Evolutionary conservation across 2,113 vertebrate species (phyloP).

Genomic region (Poeciliopsis prolifica): DNA sequence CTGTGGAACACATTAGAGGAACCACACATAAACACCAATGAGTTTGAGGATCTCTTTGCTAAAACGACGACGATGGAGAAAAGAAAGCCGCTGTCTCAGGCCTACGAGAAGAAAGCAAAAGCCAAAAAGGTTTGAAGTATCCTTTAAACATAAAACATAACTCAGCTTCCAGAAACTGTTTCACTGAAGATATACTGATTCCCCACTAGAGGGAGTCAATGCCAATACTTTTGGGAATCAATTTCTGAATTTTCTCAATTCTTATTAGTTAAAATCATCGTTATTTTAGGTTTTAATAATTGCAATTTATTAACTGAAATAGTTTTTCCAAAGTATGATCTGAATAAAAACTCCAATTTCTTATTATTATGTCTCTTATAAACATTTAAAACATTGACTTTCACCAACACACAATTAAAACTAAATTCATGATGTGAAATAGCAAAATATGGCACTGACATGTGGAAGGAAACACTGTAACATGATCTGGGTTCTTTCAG

Average conservation of each 20-base stretch:
- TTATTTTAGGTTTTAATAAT: not conserved
- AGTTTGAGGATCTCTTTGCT: constrained; percentile 95
- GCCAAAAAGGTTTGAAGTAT: constrained; percentile 84
- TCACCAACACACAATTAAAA: not conserved
- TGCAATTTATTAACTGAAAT: not conserved
- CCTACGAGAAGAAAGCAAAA: constrained; percentile 89
- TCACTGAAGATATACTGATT: not conserved
- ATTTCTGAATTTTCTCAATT: not conserved
- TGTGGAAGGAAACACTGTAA: not conserved
- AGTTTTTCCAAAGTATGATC: not conserved
- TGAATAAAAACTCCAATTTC: not conserved
- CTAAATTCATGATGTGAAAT: not conserved
- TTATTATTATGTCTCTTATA: not conserved
- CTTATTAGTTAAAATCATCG: not conserved
- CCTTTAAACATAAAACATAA: not conserved
- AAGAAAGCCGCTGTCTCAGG: constrained; percentile 90
- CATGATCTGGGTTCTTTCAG: constrained; percentile 13
- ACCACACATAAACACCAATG: constrained; percentile 85
- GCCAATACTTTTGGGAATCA: not conserved
- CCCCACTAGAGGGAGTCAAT: constrained; percentile 47
- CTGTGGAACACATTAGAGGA: constrained; percentile 92
- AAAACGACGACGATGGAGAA: constrained; percentile 88
- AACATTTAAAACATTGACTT: not conserved
- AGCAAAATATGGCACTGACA: not conserved
- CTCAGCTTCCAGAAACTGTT: not conserved